These are phyloP conservation scores for Suricata suricatta DNA, from an alignment of 2,113 vertebrate species.

Conservation along the genomic window DNA sequence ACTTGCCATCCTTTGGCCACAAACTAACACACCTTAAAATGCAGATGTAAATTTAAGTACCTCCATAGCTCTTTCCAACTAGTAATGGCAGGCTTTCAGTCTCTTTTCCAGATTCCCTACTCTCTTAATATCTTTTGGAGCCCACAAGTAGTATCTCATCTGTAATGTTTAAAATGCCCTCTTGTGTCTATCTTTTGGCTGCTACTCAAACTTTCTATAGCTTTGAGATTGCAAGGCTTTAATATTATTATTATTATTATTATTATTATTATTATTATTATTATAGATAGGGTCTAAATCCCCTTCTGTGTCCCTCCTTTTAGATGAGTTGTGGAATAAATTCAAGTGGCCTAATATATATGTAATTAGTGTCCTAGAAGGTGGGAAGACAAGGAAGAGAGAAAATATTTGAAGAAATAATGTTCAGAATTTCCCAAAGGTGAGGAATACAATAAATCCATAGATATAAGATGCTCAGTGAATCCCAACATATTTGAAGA, in stretches of 20 bases:
- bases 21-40: neutral
- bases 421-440: neutral
- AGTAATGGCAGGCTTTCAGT: neutral
- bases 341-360: neutral
- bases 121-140: neutral
- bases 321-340: neutral
- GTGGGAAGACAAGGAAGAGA: neutral
- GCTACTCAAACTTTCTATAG: neutral
- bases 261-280: neutral
- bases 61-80: neutral
- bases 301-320: neutral
- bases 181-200: neutral
- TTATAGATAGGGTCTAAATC: neutral
- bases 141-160: neutral
- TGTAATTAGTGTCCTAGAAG: neutral
- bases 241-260: too few relatives aligned
- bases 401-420: neutral
- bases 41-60: neutral
- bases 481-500: neutral
- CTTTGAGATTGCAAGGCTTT: neutral
- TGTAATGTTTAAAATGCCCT: neutral
- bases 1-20: neutral
- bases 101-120: neutral
- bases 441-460: neutral
- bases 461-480: neutral